phyloP scores from a whole-genome alignment of 1,140 invertebrate species.

The Aphelinus atriplicis region DNA sequence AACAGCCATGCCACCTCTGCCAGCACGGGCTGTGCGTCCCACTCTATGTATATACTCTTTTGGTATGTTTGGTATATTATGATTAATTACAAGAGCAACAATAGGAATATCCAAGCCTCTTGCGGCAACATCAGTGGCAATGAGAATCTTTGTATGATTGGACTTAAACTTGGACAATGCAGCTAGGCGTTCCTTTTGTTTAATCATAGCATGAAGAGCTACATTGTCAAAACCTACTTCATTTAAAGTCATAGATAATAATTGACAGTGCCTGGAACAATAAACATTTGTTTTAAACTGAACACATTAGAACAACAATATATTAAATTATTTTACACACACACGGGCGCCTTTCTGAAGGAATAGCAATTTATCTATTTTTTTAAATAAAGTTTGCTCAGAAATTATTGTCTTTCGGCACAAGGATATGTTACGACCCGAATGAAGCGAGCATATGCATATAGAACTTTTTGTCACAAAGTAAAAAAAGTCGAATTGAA shows the following conservation, averaged over 20 bases:
- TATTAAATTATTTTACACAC: too few relatives aligned
- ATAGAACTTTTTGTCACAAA: too few relatives aligned
- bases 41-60: constrained; percentile 98
- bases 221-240: constrained; percentile 89
- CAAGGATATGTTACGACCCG: too few relatives aligned
- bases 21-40: constrained; percentile 94
- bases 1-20: constrained; percentile 85
- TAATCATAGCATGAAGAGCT: constrained; percentile 86
- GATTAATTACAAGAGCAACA: constrained; percentile 94
- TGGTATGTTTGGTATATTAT: constrained; percentile 86
- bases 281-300: not conserved
- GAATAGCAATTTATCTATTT: too few relatives aligned
- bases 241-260: constrained; percentile 85
- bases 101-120: constrained; percentile 90
- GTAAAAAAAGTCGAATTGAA: too few relatives aligned
- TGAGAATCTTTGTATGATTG: constrained; percentile 84
- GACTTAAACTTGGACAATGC: constrained; percentile 88
- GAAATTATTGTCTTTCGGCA: too few relatives aligned
- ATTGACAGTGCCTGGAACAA: constrained; percentile 78
- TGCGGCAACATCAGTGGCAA: constrained; percentile 97
- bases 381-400: too few relatives aligned
- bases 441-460: too few relatives aligned
- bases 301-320: constrained; percentile 1
- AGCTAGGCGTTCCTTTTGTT: constrained; percentile 81
- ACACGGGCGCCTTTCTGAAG: too few relatives aligned